These are phyloP conservation scores for Prionace glauca DNA, from an alignment of 2,797 vertebrate species.

Conservation along the genomic window DNA sequence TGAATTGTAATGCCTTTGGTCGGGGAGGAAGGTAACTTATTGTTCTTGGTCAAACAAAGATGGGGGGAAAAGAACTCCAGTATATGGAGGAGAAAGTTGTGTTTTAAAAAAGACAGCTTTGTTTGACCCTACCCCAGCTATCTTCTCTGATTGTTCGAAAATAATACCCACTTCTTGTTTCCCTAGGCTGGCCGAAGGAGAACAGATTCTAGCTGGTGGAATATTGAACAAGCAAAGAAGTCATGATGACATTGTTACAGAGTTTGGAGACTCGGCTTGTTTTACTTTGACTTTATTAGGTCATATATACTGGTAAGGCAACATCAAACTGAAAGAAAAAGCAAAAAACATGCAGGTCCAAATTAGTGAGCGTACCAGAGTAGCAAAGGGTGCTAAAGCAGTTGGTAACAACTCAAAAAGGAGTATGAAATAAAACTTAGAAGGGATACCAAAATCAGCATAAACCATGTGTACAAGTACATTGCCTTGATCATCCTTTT, in stretches of 20 bases:
- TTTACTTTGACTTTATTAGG: conserved; percentile 91
- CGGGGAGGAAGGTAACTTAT: neutral
- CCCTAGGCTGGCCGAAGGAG: conserved; percentile 85
- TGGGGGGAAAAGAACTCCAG: neutral
- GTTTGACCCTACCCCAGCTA: conserved; percentile 35
- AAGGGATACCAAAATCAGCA: neutral
- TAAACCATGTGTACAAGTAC: neutral
- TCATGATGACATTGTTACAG: conserved; percentile 91
- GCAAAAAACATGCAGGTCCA: too few species aligned
- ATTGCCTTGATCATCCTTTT: neutral
- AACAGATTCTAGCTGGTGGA: conserved; percentile 92
- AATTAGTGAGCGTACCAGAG: too few species aligned
- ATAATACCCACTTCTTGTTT: neutral
- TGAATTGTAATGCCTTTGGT: neutral
- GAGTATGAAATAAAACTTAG: neutral
- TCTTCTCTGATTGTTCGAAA: neutral
- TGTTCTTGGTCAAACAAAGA: neutral
- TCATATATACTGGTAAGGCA: conserved; percentile 90
- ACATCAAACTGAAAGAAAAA: neutral
- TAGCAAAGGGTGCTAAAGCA: neutral
- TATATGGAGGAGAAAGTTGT: neutral
- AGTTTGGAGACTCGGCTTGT: conserved; percentile 93
- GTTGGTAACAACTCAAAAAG: neutral
- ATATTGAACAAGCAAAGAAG: conserved; percentile 95
- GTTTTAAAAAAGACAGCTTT: conserved; percentile 40